Percentiles rank a stretch among this genome's conserved stretches.
These are phyloP conservation scores for Furcifer pardalis DNA, from an alignment of 2,797 vertebrate genomes.

Conservation along the genomic window DNA sequence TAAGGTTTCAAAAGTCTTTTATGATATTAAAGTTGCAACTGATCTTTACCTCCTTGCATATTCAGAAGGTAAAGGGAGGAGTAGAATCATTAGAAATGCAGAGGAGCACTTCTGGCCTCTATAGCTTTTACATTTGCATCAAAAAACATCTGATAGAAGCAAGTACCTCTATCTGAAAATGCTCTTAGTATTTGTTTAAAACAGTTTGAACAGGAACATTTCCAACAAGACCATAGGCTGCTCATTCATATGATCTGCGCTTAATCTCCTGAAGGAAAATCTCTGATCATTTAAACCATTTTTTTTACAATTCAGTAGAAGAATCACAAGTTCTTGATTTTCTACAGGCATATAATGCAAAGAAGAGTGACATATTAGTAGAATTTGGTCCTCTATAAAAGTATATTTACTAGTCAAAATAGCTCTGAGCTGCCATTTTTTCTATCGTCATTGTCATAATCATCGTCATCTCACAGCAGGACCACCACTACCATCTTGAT, in stretches of 20 bases:
- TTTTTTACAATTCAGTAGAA: not conserved
- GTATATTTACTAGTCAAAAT: not conserved
- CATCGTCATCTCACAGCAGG: too few relatives aligned
- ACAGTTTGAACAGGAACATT: not conserved
- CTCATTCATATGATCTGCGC: not conserved
- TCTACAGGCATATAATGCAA: not conserved
- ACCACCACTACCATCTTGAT: too few relatives aligned
- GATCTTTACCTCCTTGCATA: not conserved
- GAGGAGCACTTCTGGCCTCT: not conserved
- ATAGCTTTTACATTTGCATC: not conserved
- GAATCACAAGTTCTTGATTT: not conserved
- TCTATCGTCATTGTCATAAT: not conserved
- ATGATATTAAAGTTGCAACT: not conserved
- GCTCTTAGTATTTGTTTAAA: not conserved
- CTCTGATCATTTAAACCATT: not conserved
- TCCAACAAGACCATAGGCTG: not conserved
- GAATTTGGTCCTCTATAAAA: not conserved
- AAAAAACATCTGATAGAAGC: not conserved
- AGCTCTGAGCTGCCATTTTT: not conserved
- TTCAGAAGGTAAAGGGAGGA: not conserved
- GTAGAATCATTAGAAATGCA: not conserved
- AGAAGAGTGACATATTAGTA: not conserved
- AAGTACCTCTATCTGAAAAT: not conserved
- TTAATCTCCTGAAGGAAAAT: not conserved
- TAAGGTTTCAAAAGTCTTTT: not conserved